Conservation (phyloP, 2,797 vertebrate species). For the Pipistrellus pygmaeus region DNA sequence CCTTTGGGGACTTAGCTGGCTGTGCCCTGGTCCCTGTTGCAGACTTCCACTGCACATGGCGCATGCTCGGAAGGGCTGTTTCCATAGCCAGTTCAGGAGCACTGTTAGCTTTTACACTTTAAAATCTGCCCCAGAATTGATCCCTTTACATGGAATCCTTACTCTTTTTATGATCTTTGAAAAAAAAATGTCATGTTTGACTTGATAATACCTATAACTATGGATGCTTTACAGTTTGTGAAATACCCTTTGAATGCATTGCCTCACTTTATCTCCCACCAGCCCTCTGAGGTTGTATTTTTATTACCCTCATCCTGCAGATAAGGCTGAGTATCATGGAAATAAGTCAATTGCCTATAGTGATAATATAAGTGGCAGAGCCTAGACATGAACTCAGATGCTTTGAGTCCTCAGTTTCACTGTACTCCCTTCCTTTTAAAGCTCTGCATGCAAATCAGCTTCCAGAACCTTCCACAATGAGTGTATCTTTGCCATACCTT, state of each 20-base stretch:
- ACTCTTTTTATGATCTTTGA: neutral
- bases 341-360: slow-evolving; percentile 37
- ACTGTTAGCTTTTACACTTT: slow-evolving; percentile 4
- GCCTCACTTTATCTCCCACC: neutral
- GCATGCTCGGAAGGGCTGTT: neutral
- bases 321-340: slow-evolving; percentile 11
- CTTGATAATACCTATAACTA: neutral
- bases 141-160: slow-evolving; percentile 30
- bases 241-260: slow-evolving; percentile 17
- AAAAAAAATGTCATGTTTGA: slow-evolving; percentile 20
- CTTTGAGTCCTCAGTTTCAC: slow-evolving; percentile 15
- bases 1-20: neutral
- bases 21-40: neutral
- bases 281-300: neutral
- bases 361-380: neutral
- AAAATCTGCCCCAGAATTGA: neutral
- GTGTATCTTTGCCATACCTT: slow-evolving; percentile 14
- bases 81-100: neutral
- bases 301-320: slow-evolving; percentile 11
- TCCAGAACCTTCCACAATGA: slow-evolving; percentile 52
- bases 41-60: neutral
- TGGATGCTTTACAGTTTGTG: neutral
- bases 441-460: slow-evolving; percentile 20
- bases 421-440: slow-evolving; percentile 53
- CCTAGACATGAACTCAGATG: neutral